A percentile compares a stretch with the other conserved stretches of the same genome.
Evolutionary conservation across 2,888 invertebrate genomes (phyloP).

Genomic region (Pseudococcus viburni): DNA sequence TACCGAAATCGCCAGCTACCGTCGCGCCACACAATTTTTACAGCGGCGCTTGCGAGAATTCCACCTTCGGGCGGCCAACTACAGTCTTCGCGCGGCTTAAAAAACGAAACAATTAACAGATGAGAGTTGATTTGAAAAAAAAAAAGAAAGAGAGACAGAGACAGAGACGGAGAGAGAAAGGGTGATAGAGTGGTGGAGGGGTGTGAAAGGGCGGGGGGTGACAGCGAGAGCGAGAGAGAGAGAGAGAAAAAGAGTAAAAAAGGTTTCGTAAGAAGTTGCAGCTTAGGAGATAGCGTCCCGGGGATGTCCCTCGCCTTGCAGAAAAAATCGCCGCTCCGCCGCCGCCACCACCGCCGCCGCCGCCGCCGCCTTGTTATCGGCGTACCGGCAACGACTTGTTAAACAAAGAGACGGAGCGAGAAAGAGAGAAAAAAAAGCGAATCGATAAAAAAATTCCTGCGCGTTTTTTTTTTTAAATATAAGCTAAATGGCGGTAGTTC

Average conservation of each 20-base stretch:
- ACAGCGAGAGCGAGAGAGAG: neutral
- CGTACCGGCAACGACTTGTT: constrained; percentile 64
- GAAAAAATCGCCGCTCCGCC: constrained; percentile 11
- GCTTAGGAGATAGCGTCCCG: constrained; percentile 64
- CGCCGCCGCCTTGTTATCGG: constrained; percentile 11
- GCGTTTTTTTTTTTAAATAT: constrained; percentile 69
- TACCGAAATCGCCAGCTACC: neutral
- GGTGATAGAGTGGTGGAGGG: constrained; percentile 22
- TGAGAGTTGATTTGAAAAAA: constrained; percentile 63
- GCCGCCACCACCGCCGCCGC: constrained; percentile 31
- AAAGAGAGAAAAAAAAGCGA: constrained; percentile 68
- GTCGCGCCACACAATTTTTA: constrained; percentile 49
- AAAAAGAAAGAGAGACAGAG: constrained; percentile 55
- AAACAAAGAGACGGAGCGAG: constrained; percentile 68
- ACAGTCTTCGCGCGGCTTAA: constrained; percentile 62
- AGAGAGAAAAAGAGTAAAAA: constrained; percentile 64
- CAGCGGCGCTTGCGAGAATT: constrained; percentile 62
- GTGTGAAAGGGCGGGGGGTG: constrained; percentile 51
- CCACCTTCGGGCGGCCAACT: constrained; percentile 32
- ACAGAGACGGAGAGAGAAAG: neutral
- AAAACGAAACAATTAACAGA: constrained; percentile 66
- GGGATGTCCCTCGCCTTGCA: constrained; percentile 63
- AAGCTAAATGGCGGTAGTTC: constrained; percentile 67
- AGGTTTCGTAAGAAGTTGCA: constrained; percentile 66
- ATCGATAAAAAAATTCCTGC: constrained; percentile 71